Evolutionary conservation across 2,113 vertebrate genomes (phyloP), one percentile per base, ranked within the genome.

Genomic region (Ceratotherium simum): DNA sequence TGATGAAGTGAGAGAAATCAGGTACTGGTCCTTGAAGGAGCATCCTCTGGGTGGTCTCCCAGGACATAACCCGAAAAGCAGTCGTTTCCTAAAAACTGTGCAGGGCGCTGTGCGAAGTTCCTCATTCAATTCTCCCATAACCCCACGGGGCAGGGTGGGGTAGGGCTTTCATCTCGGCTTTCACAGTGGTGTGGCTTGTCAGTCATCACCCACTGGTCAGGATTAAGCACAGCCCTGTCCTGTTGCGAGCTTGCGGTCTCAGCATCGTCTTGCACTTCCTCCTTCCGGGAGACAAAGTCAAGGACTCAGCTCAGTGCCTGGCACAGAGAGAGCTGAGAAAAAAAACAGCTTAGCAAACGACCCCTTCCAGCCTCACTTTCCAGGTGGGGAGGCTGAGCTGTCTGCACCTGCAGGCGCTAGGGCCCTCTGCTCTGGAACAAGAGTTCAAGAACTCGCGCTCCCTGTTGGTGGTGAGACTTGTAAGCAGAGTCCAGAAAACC

Each of bases 121-220:
- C 65, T 75, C 21, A 8, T 1, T 64, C 31, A 69, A 39, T 29
- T 17, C 42, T 39, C 29, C 58, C 23, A 8, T 14, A 62, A 31
- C 29, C 46, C 10, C 6, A 1, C 0, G 0, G 42, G 16, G 13
- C 0, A 36, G 17, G 64, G 48, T 0, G 2, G 14, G 33, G 17
- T 2, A 10, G 36, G 33, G 31, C 13, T 42, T 72, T 78, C 29
- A 9, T 51, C 54, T 70, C 51, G 3, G 5, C 29, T 23, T 54
- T 54, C 64, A 54, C 39, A 23, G 56, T 60, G 20, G 8, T 31
- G 18, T 33, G 83, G 27, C 69, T 84, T 3, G 5, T 46, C 56
- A 29, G 16, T 11, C 21, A 6, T 39, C 18, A 39, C 12, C 8
- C 56, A 33, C 9, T 8, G 7, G 7, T 65, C 5, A 33, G 83